These are phyloP conservation scores for Bombus ignitus DNA, from an alignment of 1,140 invertebrate genomes.

Conservation along the genomic window DNA sequence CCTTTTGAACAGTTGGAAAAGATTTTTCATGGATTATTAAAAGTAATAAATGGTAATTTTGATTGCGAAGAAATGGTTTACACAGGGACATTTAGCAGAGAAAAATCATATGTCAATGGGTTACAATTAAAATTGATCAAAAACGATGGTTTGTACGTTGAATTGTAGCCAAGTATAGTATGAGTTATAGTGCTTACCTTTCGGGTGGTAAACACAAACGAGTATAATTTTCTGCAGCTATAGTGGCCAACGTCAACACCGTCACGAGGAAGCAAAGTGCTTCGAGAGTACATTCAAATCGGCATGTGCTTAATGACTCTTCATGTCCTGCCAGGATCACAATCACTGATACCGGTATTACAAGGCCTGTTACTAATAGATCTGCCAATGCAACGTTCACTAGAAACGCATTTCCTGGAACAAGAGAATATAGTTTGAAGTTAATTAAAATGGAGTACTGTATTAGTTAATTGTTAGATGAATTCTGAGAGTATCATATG, in stretches of 20 bases:
- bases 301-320: constrained; percentile 85
- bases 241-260: constrained; percentile 85
- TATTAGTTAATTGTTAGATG: not conserved
- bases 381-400: constrained; percentile 91
- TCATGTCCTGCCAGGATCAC: constrained; percentile 87
- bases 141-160: too few species aligned
- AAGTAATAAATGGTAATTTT: not conserved
- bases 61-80: not conserved
- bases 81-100: too few species aligned
- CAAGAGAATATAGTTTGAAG: constrained; percentile 4
- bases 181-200: constrained; percentile 75
- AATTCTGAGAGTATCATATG: not conserved
- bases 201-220: constrained; percentile 83
- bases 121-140: not conserved
- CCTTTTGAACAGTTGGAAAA: too few species aligned
- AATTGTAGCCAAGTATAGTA: too few species aligned
- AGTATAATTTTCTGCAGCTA: constrained; percentile 86
- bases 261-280: constrained; percentile 87
- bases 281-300: constrained; percentile 87
- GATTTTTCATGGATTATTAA: too few species aligned
- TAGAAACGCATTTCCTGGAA: constrained; percentile 90
- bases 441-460: not conserved
- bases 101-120: not conserved
- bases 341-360: constrained; percentile 88
- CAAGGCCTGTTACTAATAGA: constrained; percentile 87